Evolutionary conservation across 1,140 invertebrate genomes (phyloP).

Genomic region (Drosophila equinoxialis): DNA sequence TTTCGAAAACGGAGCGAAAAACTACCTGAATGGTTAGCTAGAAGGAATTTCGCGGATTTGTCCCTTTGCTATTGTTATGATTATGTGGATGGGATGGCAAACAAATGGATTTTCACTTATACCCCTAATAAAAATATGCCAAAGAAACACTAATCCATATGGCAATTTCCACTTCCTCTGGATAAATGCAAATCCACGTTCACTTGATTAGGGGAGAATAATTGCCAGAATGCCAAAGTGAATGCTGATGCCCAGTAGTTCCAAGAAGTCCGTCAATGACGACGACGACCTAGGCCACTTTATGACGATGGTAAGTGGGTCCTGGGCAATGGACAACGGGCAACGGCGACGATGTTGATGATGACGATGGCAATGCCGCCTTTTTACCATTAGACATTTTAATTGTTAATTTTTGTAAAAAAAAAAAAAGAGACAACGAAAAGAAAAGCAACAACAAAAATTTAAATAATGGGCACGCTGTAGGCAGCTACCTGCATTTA

Average conservation of each 20-base stretch:
- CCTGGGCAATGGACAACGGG: not conserved
- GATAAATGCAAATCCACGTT: slow-evolving; percentile 23
- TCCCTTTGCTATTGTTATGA: not conserved
- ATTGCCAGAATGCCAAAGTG: slow-evolving; percentile 34
- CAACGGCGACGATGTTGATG: not conserved
- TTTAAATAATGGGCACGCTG: slow-evolving; percentile 77
- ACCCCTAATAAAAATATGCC: slow-evolving; percentile 47
- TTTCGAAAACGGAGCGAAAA: not conserved
- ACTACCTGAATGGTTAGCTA: slow-evolving; percentile 26
- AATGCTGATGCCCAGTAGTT: slow-evolving; percentile 57
- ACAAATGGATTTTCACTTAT: slow-evolving; percentile 36
- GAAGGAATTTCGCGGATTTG: not conserved
- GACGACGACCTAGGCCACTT: slow-evolving; percentile 43
- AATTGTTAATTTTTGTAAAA: slow-evolving; percentile 75
- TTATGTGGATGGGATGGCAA: slow-evolving; percentile 17
- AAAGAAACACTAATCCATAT: slow-evolving; percentile 55
- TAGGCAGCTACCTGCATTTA: slow-evolving; percentile 77
- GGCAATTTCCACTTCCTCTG: slow-evolving; percentile 72
- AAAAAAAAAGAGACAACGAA: not conserved
- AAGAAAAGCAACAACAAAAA: slow-evolving; percentile 39
- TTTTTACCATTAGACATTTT: slow-evolving; percentile 77
- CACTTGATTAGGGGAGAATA: slow-evolving; percentile 47
- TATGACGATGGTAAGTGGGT: slow-evolving; percentile 44
- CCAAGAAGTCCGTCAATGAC: slow-evolving; percentile 50
- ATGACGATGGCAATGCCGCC: not conserved